A percentile compares a stretch with the other conserved stretches of the same genome.
phyloP scores from a whole-genome alignment of 2,113 vertebrate species.

The Gasterosteus aculeatus region DNA sequence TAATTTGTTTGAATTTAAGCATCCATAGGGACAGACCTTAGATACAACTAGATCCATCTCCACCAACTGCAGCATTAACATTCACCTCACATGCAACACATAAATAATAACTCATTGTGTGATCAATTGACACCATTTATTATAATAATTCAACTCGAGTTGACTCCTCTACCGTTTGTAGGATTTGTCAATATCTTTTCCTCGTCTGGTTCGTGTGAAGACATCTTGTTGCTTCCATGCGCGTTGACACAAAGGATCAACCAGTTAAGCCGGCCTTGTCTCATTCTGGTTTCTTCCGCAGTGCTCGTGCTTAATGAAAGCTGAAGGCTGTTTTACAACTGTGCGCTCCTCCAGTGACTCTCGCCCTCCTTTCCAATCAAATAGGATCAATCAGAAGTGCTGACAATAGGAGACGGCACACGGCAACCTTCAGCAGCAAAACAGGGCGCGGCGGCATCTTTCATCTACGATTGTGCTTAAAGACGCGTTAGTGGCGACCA shows the following conservation, averaged over 20 bases:
- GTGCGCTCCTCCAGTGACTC: slow-evolving; percentile 29
- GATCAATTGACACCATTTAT: not conserved
- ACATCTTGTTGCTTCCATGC: slow-evolving; percentile 50
- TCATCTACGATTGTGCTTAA: slow-evolving; percentile 45
- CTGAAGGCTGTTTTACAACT: slow-evolving; percentile 39
- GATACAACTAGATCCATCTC: not conserved
- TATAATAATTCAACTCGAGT: slow-evolving; percentile 13
- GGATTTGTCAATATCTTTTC: slow-evolving; percentile 49
- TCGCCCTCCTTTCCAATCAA: slow-evolving; percentile 34
- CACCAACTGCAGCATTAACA: not conserved
- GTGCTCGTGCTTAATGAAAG: slow-evolving; percentile 25
- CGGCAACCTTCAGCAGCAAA: slow-evolving; percentile 36
- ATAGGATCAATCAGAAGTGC: slow-evolving; percentile 48
- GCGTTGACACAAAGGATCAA: slow-evolving; percentile 39
- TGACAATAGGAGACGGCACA: slow-evolving; percentile 47
- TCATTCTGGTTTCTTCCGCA: slow-evolving; percentile 26
- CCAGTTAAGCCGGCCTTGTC: slow-evolving; percentile 22
- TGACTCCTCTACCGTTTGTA: slow-evolving; percentile 13
- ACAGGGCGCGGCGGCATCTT: slow-evolving; percentile 30
- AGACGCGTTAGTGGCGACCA: slow-evolving; percentile 38
- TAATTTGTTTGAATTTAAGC: not conserved
- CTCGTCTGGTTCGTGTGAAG: slow-evolving; percentile 38
- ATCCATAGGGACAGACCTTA: not conserved
- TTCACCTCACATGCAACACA: not conserved
- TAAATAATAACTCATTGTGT: not conserved